Conservation (phyloP, 2,797 vertebrate species). For the Passerculus sandwichensis region DNA sequence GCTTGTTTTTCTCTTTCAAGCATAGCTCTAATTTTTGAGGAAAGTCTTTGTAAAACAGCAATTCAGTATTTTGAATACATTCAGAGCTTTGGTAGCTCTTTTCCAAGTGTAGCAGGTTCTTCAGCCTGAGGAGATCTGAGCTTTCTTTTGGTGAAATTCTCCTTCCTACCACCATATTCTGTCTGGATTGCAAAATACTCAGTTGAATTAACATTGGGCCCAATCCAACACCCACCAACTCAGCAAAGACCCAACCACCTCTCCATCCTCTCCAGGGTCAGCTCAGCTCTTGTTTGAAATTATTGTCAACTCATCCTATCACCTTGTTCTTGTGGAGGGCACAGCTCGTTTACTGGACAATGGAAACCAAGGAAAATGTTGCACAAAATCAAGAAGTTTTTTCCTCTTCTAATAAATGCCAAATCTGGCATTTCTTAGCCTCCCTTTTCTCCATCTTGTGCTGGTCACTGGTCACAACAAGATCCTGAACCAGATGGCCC, state of each 20-base stretch:
- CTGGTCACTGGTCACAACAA: background rate
- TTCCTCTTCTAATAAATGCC: background rate
- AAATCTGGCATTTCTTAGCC: background rate
- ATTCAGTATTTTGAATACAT: background rate
- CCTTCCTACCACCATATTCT: background rate
- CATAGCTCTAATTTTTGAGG: background rate
- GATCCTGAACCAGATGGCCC: background rate
- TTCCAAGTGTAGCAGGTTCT: background rate
- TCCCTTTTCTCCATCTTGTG: background rate
- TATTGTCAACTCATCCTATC: background rate
- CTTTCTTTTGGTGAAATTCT: background rate
- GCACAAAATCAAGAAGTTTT: background rate
- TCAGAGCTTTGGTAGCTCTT: background rate
- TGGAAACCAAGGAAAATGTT: rapidly evolving
- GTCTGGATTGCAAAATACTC: background rate
- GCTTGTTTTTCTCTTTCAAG: background rate
- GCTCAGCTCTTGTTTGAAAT: background rate
- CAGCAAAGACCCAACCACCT: background rate
- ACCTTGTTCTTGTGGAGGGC: background rate
- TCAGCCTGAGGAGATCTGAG: background rate
- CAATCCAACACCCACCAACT: background rate
- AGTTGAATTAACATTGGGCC: background rate
- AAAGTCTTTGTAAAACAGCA: background rate
- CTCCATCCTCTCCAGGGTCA: background rate
- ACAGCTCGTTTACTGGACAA: rapidly evolving